Conservation (phyloP, 2,113 vertebrate species). For the Saguinus imperator region DNA sequence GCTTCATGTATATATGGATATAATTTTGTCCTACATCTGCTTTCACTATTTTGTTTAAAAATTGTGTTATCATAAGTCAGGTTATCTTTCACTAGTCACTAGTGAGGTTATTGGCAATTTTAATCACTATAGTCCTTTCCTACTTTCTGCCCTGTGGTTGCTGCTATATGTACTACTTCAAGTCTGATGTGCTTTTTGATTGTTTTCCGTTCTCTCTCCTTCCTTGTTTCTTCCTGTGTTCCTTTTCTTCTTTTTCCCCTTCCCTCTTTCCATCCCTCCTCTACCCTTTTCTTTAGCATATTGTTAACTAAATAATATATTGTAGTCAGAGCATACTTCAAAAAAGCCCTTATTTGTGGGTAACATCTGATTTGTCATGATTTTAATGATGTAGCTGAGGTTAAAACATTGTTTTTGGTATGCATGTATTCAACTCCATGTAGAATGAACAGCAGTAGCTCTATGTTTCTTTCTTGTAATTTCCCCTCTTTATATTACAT, state of each 20-base stretch:
- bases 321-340: not conserved
- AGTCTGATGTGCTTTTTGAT: not conserved
- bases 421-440: not conserved
- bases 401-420: constrained; percentile 41
- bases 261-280: too few species aligned
- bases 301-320: not conserved
- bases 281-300: not conserved
- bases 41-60: not conserved
- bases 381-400: not conserved
- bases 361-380: not conserved
- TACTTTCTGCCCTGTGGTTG: not conserved
- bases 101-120: not conserved
- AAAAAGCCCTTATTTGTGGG: not conserved
- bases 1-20: not conserved
- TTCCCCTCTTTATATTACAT: constrained; percentile 67
- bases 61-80: not conserved
- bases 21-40: not conserved
- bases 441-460: constrained; percentile 20
- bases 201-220: not conserved
- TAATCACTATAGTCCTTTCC: not conserved
- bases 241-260: not conserved
- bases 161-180: not conserved
- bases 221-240: not conserved
- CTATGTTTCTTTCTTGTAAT: constrained; percentile 58
- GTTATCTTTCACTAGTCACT: not conserved